A percentile compares a stretch with the other conserved stretches of the same genome.
phyloP scores from a whole-genome alignment of 2,113 vertebrate genomes.

The Sinocyclocheilus maitianheensis region DNA sequence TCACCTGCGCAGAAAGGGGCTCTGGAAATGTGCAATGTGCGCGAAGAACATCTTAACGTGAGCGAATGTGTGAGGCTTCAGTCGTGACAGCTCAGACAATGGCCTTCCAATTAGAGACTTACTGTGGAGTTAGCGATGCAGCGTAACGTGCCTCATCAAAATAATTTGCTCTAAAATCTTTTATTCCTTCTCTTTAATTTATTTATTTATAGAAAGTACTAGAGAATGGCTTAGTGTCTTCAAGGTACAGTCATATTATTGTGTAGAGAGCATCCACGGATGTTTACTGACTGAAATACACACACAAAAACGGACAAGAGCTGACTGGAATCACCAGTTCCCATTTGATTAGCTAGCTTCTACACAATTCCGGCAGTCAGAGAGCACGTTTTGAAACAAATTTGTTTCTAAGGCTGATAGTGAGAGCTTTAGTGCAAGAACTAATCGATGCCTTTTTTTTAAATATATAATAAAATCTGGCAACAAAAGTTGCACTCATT shows the following conservation, averaged over 20 bases:
- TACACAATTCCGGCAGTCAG: not conserved
- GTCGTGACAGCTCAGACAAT: conserved; percentile 35
- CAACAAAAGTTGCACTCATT: too few species aligned
- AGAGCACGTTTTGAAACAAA: not conserved
- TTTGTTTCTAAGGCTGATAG: not conserved
- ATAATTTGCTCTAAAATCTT: conserved; percentile 32
- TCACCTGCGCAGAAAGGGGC: conserved; percentile 63
- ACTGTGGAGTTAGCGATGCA: conserved; percentile 66
- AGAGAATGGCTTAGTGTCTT: not conserved
- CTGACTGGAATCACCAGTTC: not conserved
- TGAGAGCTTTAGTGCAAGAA: not conserved
- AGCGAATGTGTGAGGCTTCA: conserved; percentile 53
- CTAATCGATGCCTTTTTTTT: not conserved
- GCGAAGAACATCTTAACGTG: conserved; percentile 60
- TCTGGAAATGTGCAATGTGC: conserved; percentile 59
- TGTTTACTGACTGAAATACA: not conserved
- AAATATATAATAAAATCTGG: too few species aligned
- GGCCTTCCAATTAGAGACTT: conserved; percentile 50
- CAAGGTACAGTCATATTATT: not conserved
- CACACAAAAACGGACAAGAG: not conserved
- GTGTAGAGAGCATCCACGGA: not conserved
- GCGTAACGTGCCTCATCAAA: conserved; percentile 67
- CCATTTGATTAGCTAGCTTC: not conserved
- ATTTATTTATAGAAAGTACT: not conserved
- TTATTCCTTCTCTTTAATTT: conserved; percentile 6